A percentile compares a stretch with the other conserved stretches of the same genome.
phyloP scores from a whole-genome alignment of 2,888 invertebrate species.

The Gortyna flavago region DNA sequence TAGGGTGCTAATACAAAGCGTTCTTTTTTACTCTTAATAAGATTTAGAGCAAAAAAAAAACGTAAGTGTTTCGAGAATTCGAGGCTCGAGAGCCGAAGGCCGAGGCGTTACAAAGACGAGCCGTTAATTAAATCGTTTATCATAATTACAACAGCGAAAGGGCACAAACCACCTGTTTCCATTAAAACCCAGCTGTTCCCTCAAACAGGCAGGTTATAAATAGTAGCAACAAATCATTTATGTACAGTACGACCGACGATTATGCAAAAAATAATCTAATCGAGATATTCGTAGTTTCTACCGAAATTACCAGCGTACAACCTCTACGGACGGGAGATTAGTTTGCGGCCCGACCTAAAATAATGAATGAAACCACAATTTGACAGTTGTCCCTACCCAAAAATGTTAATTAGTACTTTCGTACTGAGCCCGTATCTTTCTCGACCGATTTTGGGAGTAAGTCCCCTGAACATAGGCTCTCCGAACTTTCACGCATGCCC shows the following conservation, averaged over 20 bases:
- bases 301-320: too few relatives aligned
- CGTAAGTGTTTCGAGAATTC: neutral
- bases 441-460: too few relatives aligned
- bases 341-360: too few relatives aligned
- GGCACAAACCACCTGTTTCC: neutral
- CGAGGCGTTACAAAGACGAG: neutral
- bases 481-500: neutral
- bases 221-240: constrained; percentile 21
- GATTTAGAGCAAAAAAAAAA: neutral
- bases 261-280: too few relatives aligned
- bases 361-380: too few relatives aligned
- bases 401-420: too few relatives aligned
- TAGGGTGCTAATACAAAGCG: neutral
- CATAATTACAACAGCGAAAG: neutral
- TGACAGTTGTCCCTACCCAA: too few relatives aligned
- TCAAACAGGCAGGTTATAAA: constrained; percentile 7
- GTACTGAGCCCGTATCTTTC: too few relatives aligned
- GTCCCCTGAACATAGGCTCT: too few relatives aligned
- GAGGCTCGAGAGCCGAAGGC: too few relatives aligned
- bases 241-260: neutral
- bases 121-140: neutral
- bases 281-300: too few relatives aligned
- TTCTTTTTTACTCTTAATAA: neutral
- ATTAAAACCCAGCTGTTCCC: constrained; percentile 24
- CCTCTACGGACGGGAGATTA: too few relatives aligned